Base-by-base conservation (phyloP, 2,888 invertebrate genomes). In the Nesidiocoris tenuis region DNA sequence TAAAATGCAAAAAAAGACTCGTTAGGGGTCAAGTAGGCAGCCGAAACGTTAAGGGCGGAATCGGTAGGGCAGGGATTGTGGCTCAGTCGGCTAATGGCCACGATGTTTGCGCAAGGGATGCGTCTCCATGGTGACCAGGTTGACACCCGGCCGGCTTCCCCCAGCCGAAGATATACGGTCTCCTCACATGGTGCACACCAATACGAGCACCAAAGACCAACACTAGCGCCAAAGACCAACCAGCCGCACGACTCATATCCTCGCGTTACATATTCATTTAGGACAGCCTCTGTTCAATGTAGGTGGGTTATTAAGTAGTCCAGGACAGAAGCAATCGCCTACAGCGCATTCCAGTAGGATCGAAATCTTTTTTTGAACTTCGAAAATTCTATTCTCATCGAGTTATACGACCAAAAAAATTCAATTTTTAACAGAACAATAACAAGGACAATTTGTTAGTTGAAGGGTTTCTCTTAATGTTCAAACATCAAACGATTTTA, bases 71-170 rank as follows among this genome's bases (percentile, higher is more conserved):
- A n/a, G 23, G 66, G 67, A 67, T 56, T 67, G 67, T 67, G 55
- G 67, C 67, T 67, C 67, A 67, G 54, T 67, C 67, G 67, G 67
- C 67, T 67, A 67, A 67, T 67, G 67, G 67, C 67, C 67, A 67
- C 67, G 67, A 56, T 67, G 67, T 67, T 67, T 67, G 67, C 55
- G 67, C 67, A 54, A 67, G 67, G 67, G 67, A 67, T 67, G 67
- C 22, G 67, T 67, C 22, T 18, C 67, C 56, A 67, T 67, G 56
- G 67, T 16, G 55, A 67, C 67, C 67, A 67, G 67, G 67, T 67
- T 54, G 67, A 56, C 67, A 67, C 67, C 67, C 39, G 55, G 67
- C 56, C 67, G 67, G 67, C 67, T 39, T 67, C 67, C 67, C 56
- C 39, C 12, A 39, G 39, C 22, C 7, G 67, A 54, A 67, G 67